Percentiles rank a stretch among this genome's conserved stretches.
These are phyloP conservation scores for Sericinus montela DNA, from an alignment of 2,888 invertebrate species.

Conservation along the genomic window DNA sequence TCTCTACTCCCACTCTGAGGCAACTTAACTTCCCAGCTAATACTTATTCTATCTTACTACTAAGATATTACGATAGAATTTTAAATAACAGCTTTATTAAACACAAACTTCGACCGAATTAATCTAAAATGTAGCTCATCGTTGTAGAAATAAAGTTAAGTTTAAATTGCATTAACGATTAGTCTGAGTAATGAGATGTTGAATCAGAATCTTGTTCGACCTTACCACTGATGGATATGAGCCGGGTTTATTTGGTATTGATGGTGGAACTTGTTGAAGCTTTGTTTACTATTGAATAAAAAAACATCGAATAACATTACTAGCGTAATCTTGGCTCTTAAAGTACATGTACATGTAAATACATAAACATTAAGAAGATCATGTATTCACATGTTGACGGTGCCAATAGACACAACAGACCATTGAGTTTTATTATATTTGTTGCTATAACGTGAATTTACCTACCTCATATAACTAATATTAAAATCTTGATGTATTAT, in stretches of 20 bases:
- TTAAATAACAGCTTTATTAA: neutral
- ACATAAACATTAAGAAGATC: too few species aligned
- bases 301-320: too few species aligned
- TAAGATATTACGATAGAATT: neutral
- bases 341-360: too few species aligned
- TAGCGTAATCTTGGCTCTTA: too few species aligned
- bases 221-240: constrained; percentile 19
- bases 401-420: too few species aligned
- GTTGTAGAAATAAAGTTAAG: neutral
- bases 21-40: neutral
- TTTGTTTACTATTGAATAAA: neutral
- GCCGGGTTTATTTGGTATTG: constrained; percentile 13
- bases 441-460: too few species aligned
- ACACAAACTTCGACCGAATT: neutral
- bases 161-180: neutral
- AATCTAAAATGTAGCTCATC: neutral
- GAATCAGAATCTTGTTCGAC: constrained; percentile 18
- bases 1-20: constrained; percentile 42
- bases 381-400: too few species aligned
- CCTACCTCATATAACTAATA: too few species aligned
- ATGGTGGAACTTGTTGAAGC: neutral
- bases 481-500: too few species aligned
- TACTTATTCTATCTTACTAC: neutral
- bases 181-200: constrained; percentile 10
- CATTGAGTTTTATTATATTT: too few species aligned